Percentiles rank a stretch among this genome's conserved stretches.
phyloP scores from a whole-genome alignment of 23 tunicate species.

The Aplidium turbinatum region DNA sequence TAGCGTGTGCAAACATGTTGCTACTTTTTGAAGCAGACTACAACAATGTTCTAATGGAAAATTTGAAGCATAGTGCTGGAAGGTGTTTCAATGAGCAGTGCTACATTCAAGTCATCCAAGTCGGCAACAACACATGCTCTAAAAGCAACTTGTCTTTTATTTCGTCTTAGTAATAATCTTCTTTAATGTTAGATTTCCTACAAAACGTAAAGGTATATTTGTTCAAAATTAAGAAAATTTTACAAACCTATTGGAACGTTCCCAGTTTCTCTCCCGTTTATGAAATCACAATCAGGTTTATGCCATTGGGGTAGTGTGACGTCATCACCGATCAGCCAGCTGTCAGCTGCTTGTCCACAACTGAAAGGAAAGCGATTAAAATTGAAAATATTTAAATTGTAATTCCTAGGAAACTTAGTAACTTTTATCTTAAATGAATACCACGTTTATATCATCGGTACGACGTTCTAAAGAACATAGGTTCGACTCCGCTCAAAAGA shows the following conservation, averaged over 20 bases:
- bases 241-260: constrained; percentile 41
- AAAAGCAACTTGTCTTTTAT: too few relatives aligned
- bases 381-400: not conserved
- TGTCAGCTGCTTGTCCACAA: constrained; percentile 40
- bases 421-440: not conserved
- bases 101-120: too few relatives aligned
- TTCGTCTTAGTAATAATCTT: too few relatives aligned
- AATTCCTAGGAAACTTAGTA: not conserved
- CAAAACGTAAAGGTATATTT: too few relatives aligned
- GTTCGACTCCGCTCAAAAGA: not conserved
- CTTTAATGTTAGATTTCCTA: too few relatives aligned
- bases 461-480: not conserved
- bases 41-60: too few relatives aligned
- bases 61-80: too few relatives aligned
- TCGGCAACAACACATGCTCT: too few relatives aligned
- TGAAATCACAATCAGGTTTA: constrained; percentile 39
- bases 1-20: too few relatives aligned
- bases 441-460: not conserved
- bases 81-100: too few relatives aligned
- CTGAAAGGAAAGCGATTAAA: constrained; percentile 7
- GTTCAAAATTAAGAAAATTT: too few relatives aligned
- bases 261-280: constrained; percentile 24
- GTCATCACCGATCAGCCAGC: constrained; percentile 50
- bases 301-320: constrained; percentile 41
- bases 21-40: too few relatives aligned